A percentile compares a stretch with the other conserved stretches of the same genome.
Evolutionary conservation across 1,140 invertebrate genomes (phyloP).

Genomic region (Stegodyphus mimosarum): DNA sequence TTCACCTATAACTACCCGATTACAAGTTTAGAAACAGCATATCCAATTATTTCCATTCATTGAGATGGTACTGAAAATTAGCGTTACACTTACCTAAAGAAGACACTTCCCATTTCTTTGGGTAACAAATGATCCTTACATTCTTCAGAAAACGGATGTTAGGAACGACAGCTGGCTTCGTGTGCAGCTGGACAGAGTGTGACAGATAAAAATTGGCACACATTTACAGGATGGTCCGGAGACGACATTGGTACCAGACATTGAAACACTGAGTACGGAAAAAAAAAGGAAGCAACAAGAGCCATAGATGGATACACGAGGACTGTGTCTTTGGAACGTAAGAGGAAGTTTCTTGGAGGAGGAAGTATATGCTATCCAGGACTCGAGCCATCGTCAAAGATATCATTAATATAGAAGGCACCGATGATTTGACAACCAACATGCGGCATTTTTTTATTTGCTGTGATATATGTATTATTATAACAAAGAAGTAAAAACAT

Average conservation of each 20-base stretch:
- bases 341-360: background rate
- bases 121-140: too few species aligned
- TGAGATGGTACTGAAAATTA: too few species aligned
- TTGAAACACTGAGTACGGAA: slow-evolving; percentile 29
- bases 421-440: slow-evolving; percentile 60
- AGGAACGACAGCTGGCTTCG: slow-evolving; percentile 46
- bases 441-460: slow-evolving; percentile 47
- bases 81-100: too few species aligned
- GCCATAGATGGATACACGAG: slow-evolving; percentile 17
- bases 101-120: too few species aligned
- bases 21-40: too few species aligned
- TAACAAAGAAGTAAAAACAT: slow-evolving; percentile 60
- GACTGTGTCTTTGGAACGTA: slow-evolving; percentile 8
- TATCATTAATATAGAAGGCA: slow-evolving; percentile 53
- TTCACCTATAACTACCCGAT: too few species aligned
- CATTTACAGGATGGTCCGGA: slow-evolving; percentile 44
- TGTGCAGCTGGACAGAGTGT: slow-evolving; percentile 34
- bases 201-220: slow-evolving; percentile 48
- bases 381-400: slow-evolving; percentile 32
- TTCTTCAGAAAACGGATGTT: background rate
- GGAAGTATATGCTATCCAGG: background rate
- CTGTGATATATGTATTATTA: slow-evolving; percentile 54
- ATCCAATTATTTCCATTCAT: too few species aligned
- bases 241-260: slow-evolving; percentile 11
- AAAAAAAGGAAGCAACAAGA: background rate